Evolutionary conservation across 2,113 vertebrate species (phyloP), one percentile per base, ranked within the genome.

Genomic region (Narcine bancroftii): DNA sequence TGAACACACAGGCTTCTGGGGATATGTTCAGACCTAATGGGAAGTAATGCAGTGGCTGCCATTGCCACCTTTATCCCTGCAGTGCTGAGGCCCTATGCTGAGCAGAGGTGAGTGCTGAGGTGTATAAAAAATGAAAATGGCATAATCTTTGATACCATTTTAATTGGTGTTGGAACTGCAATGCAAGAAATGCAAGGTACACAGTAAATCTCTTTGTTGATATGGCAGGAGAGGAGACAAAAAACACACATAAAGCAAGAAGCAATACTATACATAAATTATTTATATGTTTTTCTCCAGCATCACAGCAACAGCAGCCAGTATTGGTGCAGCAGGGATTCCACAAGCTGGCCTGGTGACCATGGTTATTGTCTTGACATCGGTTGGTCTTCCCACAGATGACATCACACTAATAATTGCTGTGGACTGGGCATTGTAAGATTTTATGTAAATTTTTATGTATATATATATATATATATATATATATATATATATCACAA

Each of bases 321-420:
- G 98, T 93, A 99, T 99, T 3, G 99, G 99, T 76, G 98, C 99
- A 26, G 98, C 99, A 0, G 99, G 98, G 29, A 99, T 99, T 94
- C 99, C 98, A 0, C 99, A 99, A 93, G 98, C 99, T 0, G 98
- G 99, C 50, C 97, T 99, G 0, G 97, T 99, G 93, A 99, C 99
- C 92, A 99, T 99, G 99, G 98, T 99, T 95, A 99, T 99, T 0
- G 99, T 99, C 89, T 95, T 99, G 93, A 99, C 99, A 81, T 99
- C 99, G 0, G 99, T 99, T 85, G 99, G 99, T 33, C 95, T 99
- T 93, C 99, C 99, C 24, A 99, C 98, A 0, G 98, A 99, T 0
- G 99, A 99, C 95, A 99, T 99, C 96, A 98, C 97, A 0, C 94
- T 99, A 92, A 99, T 99, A 89, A 97, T 99, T 26, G 98, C 99